Percentiles rank a stretch among this genome's conserved stretches.
Conservation (phyloP, 2,888 invertebrate genomes). For the Ischnus inquisitorius region DNA sequence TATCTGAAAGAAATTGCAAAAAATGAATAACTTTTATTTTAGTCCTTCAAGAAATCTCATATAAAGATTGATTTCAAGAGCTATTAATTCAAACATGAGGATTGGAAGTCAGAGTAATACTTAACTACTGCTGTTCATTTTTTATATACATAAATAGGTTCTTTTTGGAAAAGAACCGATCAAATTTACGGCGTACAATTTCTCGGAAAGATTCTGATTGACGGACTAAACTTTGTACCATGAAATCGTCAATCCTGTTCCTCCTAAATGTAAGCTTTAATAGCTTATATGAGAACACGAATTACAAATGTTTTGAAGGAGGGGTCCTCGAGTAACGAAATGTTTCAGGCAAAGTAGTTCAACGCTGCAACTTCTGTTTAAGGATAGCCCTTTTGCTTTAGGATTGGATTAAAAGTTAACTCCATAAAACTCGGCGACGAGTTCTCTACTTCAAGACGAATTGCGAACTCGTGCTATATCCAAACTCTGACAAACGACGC, state of each 20-base stretch:
- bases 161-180: background rate
- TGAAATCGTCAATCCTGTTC: background rate
- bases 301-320: background rate
- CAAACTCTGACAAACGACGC: slow-evolving; percentile 8
- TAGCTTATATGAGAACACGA: background rate
- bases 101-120: too few relatives aligned
- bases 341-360: slow-evolving; percentile 24
- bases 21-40: slow-evolving; percentile 9
- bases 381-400: background rate
- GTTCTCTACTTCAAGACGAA: background rate
- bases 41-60: background rate
- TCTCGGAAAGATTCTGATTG: background rate
- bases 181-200: background rate
- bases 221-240: background rate
- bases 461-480: slow-evolving; percentile 7
- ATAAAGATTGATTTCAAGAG: background rate
- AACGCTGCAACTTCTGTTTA: background rate
- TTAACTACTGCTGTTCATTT: too few relatives aligned
- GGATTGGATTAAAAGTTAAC: slow-evolving; percentile 36
- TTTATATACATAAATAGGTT: too few relatives aligned
- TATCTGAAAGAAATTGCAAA: slow-evolving; percentile 72
- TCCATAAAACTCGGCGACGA: slow-evolving; percentile 5
- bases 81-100: background rate
- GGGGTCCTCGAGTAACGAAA: background rate
- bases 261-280: background rate